Evolutionary conservation across 2,113 vertebrate species (phyloP), one percentile per base, ranked within the genome.

Genomic region (Phainopepla nitens): DNA sequence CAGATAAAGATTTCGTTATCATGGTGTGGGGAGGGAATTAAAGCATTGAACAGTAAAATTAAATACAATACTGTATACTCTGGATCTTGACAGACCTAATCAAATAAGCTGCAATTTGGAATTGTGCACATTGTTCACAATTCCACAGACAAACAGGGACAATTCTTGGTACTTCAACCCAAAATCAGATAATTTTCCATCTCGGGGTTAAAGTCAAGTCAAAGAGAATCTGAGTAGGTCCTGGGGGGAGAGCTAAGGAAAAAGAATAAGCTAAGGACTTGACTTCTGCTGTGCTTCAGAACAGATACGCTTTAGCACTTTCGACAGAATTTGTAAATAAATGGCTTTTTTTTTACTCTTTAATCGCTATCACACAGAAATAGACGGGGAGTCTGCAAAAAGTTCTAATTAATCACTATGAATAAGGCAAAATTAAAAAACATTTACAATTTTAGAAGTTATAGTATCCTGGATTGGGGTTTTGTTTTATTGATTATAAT

Each of bases 401-500:
- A n/a, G 23, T 68, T 72, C 51, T 61, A 86, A 80, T 51, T 85
- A 69, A 87, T 76, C 39, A 73, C 25, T 50, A 31, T 6, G 45
- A 92, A 29, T 44, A 72, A 51, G 9, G 12, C 7, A 82, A 96
- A 86, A 83, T 39, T n/a, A 15, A 80, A 80, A 90, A 82, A 28
- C 3, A 25, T 15, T 58, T 66, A 16, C 12, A 21, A 50, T 53
- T 75, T 53, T 1, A 33, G 11, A 66, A 66, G 6, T 39, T 27
- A 45, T 36, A 35, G n/a, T 80, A 39, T 36, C 53, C 23, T 60
- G 10, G n/a, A 47, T 9, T 76, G 5, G 10, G 7, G 4, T 7
- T 85, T 91, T 89, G n/a, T 49, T 78, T 89, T 53, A 65, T 72
- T 94, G 18, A 45, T 84, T 71, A 27, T 50, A 76, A 89, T 49